These are phyloP conservation scores for Troilus luridus DNA, from an alignment of 2,888 invertebrate genomes.

Conservation along the genomic window DNA sequence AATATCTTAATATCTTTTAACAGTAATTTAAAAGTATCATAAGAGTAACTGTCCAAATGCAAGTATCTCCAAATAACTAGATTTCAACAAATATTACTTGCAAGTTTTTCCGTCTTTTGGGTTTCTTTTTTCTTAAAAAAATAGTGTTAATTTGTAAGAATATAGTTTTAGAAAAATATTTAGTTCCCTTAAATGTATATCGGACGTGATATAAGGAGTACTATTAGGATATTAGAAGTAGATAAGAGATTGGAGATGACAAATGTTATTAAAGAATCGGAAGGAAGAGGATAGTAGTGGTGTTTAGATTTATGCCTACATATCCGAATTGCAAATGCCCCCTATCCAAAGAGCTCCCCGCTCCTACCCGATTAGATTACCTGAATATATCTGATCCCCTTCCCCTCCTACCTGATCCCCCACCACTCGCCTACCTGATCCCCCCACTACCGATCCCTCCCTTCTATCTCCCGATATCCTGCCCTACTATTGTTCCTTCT, in stretches of 20 bases:
- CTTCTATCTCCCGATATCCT: background rate
- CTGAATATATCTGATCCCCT: background rate
- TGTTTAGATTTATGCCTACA: background rate
- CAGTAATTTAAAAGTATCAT: no score
- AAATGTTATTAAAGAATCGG: constrained; percentile 23
- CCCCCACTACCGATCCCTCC: background rate
- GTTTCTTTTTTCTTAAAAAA: no score
- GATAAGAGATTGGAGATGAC: background rate
- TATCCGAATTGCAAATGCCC: constrained; percentile 24
- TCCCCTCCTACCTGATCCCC: background rate
- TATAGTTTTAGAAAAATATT: no score
- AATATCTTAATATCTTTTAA: no score
- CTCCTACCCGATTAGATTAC: constrained; percentile 26
- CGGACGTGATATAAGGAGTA: background rate
- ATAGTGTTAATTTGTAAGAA: no score
- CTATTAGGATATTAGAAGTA: background rate
- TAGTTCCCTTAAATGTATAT: background rate
- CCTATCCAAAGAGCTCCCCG: background rate
- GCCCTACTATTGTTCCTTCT: background rate
- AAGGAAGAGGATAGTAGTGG: background rate
- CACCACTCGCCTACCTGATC: background rate
- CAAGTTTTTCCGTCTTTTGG: no score
- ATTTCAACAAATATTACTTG: no score
- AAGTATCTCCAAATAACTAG: no score
- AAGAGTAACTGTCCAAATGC: no score